Conservation (phyloP, 2,888 invertebrate species). For the Onthophagus sagittarius region DNA sequence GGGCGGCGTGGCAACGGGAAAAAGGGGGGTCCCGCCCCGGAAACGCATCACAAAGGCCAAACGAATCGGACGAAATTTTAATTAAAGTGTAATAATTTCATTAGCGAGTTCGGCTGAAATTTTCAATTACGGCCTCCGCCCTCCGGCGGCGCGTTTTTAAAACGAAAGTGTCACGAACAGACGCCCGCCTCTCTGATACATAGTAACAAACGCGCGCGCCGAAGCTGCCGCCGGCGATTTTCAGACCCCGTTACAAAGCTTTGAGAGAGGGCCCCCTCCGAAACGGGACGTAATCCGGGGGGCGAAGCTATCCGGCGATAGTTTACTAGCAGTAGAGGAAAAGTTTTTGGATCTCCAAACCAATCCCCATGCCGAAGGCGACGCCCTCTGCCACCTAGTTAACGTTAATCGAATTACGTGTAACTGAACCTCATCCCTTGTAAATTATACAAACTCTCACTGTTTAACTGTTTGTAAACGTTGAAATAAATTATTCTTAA, state of each 20-base stretch:
- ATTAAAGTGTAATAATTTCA: constrained; percentile 49
- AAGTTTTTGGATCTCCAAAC: neutral
- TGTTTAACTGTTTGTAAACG: neutral
- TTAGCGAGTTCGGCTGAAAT: constrained; percentile 39
- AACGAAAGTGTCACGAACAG: constrained; percentile 48
- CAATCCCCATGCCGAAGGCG: neutral
- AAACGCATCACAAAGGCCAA: constrained; percentile 33
- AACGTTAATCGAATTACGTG: neutral
- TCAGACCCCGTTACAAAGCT: constrained; percentile 9
- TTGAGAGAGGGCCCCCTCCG: constrained; percentile 1
- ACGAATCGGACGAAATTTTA: constrained; percentile 47
- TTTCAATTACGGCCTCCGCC: constrained; percentile 43
- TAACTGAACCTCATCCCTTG: neutral
- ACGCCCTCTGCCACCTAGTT: neutral
- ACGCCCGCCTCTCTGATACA: constrained; percentile 37
- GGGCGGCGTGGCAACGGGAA: neutral
- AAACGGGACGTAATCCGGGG: neutral
- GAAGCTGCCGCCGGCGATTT: constrained; percentile 17
- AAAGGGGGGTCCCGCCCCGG: constrained; percentile 25
- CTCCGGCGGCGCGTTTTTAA: constrained; percentile 27
- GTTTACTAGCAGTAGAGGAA: neutral
- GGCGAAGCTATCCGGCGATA: neutral
- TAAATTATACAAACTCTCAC: neutral
- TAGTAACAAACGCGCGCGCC: constrained; percentile 38
- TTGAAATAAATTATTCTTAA: neutral